Evolutionary conservation across 2,888 invertebrate species (phyloP), one percentile per base, ranked within the genome.

Genomic region (Odontocolon sp.): DNA sequence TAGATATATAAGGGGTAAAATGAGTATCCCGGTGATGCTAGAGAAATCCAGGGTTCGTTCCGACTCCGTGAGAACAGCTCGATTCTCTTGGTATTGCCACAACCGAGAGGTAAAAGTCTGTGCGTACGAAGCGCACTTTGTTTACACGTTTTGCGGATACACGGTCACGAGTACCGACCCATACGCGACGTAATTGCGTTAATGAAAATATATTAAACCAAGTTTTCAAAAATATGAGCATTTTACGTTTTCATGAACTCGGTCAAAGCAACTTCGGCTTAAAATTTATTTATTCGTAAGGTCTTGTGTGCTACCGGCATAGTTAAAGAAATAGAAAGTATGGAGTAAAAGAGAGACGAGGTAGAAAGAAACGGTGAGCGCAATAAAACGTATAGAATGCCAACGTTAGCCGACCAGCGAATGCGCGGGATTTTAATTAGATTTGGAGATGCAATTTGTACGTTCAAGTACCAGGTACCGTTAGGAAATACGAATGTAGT

Each of bases 361-460:
- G 80, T 57, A 66, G 70, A 78, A 79, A 78, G 76, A 79, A 78
- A 81, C 75, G 59, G 52, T 36, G 28, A 56, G 77, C 79, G 67
- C 79, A 72, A 78, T 69, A 72, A 78, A 78, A 81, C 79, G 78
- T 81, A 81, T 77, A 57, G 75, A 80, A 70, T 57, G 61, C 38
- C 73, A 18, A 64, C 36, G 61, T 54, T 61, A 63, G 33, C 54
- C 47, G 38, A 31, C 18, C 1, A 2, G 33, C 23, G 59, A 52
- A 38, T 47, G 64, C 78, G 64, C 77, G 68, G 31, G 80, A 80
- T 82, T 83, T 81, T 87, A 87, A 86, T 85, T 82, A 85, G 83
- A 86, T 87, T 85, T 85, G 77, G 80, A 82, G 81, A 84, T 76
- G 84, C 84, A 86, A 87, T 87, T 87, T 86, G 80, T 85, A 80